phyloP scores from a whole-genome alignment of 2,797 vertebrate species.

The Scleropages formosus region DNA sequence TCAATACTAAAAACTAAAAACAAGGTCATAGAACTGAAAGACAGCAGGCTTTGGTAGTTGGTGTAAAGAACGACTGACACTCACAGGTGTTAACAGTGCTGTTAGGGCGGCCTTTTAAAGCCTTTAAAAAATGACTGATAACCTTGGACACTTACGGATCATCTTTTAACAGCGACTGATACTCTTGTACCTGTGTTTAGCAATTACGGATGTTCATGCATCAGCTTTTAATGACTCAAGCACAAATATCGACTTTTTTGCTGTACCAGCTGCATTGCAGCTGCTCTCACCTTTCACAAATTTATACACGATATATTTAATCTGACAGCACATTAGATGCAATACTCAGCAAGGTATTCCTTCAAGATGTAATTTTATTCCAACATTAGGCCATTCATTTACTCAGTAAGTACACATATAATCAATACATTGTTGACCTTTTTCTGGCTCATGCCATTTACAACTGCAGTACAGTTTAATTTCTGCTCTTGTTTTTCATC shows the following conservation, averaged over 20 bases:
- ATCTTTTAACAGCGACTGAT: neutral
- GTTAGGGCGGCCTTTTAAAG: too few relatives aligned
- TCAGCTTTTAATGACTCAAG: too few relatives aligned
- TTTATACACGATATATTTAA: neutral
- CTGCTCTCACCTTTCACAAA: neutral
- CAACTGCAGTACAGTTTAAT: conserved; percentile 18
- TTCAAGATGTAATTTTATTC: neutral
- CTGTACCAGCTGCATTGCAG: neutral
- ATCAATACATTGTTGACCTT: neutral
- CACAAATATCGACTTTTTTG: too few relatives aligned
- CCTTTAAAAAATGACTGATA: conserved; percentile 15
- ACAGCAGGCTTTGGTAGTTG: neutral
- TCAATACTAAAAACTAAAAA: conserved; percentile 22
- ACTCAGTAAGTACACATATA: neutral
- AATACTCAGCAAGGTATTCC: neutral
- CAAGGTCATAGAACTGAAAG: conserved; percentile 27
- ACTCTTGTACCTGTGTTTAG: neutral
- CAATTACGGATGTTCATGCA: too few relatives aligned
- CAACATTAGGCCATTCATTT: neutral
- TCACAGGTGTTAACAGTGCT: too few relatives aligned
- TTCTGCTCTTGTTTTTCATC: conserved; percentile 23
- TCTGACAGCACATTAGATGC: neutral
- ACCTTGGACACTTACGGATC: conserved; percentile 2
- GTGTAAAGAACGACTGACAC: neutral
- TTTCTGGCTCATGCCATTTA: neutral